These are phyloP conservation scores for Delphinus delphis DNA, from an alignment of 2,113 vertebrate species.

Conservation along the genomic window DNA sequence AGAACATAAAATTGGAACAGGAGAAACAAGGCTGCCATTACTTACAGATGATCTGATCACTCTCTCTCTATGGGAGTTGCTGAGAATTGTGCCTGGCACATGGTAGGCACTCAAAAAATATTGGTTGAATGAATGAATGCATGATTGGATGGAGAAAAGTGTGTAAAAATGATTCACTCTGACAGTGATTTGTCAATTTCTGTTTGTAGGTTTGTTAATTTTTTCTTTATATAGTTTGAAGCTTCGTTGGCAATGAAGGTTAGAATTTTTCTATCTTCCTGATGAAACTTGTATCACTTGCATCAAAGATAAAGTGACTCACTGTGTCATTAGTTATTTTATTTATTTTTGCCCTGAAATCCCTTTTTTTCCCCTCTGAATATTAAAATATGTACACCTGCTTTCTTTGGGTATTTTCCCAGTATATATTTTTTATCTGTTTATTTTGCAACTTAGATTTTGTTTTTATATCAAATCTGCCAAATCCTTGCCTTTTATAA, in stretches of 20 bases:
- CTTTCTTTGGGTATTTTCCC: background rate
- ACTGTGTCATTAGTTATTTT: background rate
- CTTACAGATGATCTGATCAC: background rate
- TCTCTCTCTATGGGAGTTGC: background rate
- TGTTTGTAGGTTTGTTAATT: background rate
- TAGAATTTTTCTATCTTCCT: background rate
- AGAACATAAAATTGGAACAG: background rate
- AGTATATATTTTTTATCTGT: background rate
- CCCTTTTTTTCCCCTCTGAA: background rate
- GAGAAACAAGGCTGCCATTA: background rate
- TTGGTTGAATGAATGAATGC: background rate
- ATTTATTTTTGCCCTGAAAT: background rate
- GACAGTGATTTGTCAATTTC: background rate
- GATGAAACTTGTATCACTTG: background rate
- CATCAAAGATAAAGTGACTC: background rate
- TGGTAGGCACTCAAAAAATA: too few relatives aligned
- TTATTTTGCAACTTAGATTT: background rate
- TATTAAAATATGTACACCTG: background rate
- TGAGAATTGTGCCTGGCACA: background rate
- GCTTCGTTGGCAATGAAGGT: too few relatives aligned
- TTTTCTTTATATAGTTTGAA: background rate
- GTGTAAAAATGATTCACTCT: background rate
- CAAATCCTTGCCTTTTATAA: background rate
- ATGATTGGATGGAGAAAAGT: background rate
- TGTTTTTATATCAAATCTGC: background rate